Base-by-base conservation (phyloP, 2,797 vertebrate species). In the Channallabes apus region DNA sequence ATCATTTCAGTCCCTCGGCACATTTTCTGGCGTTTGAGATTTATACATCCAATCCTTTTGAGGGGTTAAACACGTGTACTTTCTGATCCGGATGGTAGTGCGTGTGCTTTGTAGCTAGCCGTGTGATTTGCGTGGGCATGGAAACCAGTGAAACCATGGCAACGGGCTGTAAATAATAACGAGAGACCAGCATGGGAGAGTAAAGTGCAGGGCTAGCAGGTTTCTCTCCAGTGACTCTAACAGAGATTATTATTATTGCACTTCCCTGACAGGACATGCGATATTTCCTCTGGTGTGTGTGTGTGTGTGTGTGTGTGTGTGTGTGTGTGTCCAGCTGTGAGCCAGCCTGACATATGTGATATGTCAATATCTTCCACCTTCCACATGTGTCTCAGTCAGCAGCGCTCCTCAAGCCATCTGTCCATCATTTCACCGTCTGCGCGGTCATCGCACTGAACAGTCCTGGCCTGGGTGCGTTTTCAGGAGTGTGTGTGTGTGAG, bases 331-430 rank as follows among this genome's bases (percentile, higher is more conserved):
- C 11, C 54, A 65, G 22, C 78, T 87, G 81, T 80, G 88, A 86
- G 89, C 87, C 91, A 92, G 90, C 85, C 92, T 64, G 91, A 91
- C 92, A 92, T 90, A 91, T 90, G 90, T 91, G 90, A 90, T 89
- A 88, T 90, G 91, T 93, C 91, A 88, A 76, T 79, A 73, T 62
- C 41, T 79, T 72, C 20, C 61, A 76, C 69, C 17, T 76, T 76
- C 76, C 76, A 51, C 9, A 0, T 86, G 72, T 69, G 82, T 85
- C 84, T 78, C 17, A 77, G 79, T 88, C 73, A 83, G 84, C 69
- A 88, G 9, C 85, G 69, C 81, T 89, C 76, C 69, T 85, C 71
- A 29, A 80, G 80, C 86, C 80, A 80, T 87, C 89, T 85, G 89
- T 87, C 84, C 82, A 82, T 90, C 82, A 85, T 79, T 83, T 85